Conservation (phyloP, 1,140 invertebrate species). For the Bombus huntii region DNA sequence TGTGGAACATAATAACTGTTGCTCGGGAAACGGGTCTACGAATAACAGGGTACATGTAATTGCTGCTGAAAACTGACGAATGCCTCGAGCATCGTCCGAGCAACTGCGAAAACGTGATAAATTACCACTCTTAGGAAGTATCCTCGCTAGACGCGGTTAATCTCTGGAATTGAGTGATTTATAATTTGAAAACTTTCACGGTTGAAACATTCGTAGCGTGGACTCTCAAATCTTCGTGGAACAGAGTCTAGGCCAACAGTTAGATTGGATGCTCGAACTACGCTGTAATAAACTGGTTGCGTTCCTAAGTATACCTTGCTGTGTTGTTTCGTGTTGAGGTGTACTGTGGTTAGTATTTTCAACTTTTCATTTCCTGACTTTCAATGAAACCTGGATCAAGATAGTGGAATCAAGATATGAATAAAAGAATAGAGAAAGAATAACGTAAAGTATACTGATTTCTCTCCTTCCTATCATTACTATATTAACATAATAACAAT, state of each 20-base stretch:
- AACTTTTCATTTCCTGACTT: not conserved
- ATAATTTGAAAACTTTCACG: constrained; percentile 20
- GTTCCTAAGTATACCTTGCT: not conserved
- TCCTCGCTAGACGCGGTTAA: not conserved
- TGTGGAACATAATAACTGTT: not conserved
- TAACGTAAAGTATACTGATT: not conserved
- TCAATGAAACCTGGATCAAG: not conserved
- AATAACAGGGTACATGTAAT: constrained; percentile 26
- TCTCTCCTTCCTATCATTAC: too few relatives aligned
- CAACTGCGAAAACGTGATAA: not conserved
- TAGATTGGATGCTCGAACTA: not conserved
- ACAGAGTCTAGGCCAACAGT: not conserved
- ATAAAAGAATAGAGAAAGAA: not conserved
- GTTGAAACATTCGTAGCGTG: not conserved
- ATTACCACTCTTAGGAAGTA: constrained; percentile 12
- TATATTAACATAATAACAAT: too few relatives aligned
- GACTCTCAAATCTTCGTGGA: not conserved
- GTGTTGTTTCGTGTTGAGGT: not conserved
- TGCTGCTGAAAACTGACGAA: not conserved
- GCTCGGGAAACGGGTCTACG: not conserved
- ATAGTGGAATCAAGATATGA: not conserved
- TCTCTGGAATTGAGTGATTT: constrained; percentile 1
- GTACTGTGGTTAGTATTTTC: too few relatives aligned
- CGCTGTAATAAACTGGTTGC: not conserved
- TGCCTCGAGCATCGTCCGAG: not conserved